Evolutionary conservation across 2,113 vertebrate species (phyloP), one percentile per base, ranked within the genome.

Genomic region (Phasianus colchicus): DNA sequence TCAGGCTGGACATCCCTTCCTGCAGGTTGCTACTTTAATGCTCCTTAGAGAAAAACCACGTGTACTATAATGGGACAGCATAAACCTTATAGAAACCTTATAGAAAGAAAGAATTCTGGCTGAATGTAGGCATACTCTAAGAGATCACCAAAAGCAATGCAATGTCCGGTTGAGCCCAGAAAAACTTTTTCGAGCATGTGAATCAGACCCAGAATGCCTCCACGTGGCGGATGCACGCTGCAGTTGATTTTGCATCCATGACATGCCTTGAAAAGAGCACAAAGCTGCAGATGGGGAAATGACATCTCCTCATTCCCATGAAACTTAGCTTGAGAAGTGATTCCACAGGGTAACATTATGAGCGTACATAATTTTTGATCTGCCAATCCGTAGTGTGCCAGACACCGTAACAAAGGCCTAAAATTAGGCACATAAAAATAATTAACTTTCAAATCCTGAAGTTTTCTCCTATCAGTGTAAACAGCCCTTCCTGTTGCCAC

Each of bases 311-410:
- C 24, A 16, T 90, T 87, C 85, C 70, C 65, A 87, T 7, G 30
- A 65, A 76, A 76, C 61, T 61, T 81, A 81, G 27, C 72, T 91
- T 79, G 65, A 90, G 77, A 58, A 67, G 61, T 91, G 64, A 57
- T 91, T 60, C 57, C 22, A 1, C 48, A 54, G 77, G 61, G 50
- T 13, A 50, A 25, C 48, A 50, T 50, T 50, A 24, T 25, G 48
- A 88, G 66, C 32, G 11, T 29, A 42, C 61, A 55, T 63, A 3
- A 55, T 82, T 97, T 91, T 88, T 78, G 92, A 86, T 88, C 87
- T 86, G 75, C 25, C 69, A 86, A 45, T 42, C 55, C 43, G 36
- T 89, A 93, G 93, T 0, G 2, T 50, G 61, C 42, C 86, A 73
- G 65, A 73, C 13, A 40, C 6, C 66, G 10, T 57, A 42, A 83